Base-by-base conservation (phyloP, 2,797 vertebrate species). In the Babyrousa celebensis region DNA sequence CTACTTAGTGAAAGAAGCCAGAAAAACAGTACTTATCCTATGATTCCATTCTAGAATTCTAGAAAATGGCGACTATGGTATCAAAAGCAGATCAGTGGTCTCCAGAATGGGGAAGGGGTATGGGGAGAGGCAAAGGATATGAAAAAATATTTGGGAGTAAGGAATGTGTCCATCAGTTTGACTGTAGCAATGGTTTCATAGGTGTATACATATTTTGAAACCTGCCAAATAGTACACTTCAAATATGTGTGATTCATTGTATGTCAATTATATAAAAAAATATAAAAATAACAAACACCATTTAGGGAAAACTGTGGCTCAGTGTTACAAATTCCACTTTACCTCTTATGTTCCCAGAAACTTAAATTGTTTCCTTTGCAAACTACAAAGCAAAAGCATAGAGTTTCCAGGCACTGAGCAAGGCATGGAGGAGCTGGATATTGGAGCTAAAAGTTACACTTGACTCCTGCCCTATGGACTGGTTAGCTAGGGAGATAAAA, bases 51-150 rank as follows among this genome's bases (percentile, higher is more conserved):
- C 77, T 91, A 85, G 77, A 93, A 80, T 63, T 77, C 12, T 80
- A 94, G 62, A 52, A 83, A 90, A 94, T 94, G 21, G 29, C 78
- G 67, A 48, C 68, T 43, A 6, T 48, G 27, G 10, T 71, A 8
- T 77, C 40, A 82, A 90, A 90, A 93, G n/a, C 48, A 89, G 29
- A 71, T 84, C 20, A 63, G 32, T 93, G 60, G 20, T 78, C 96
- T 94, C 52, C 16, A 54, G 29, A 52, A 40, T 74, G 71, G 52
- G 68, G n/a, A 72, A 90, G 32, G n/a, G 17, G 17, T 92, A 9
- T 9, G 36, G 9, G 10, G 56, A 77, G 17, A 85, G 68, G 32
- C 23, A 85, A 16, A 94, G 48, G 52, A 84, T 56, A 36, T 48
- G 21, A 52, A 17, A 92, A 90, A 84, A 83, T 23, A 82, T 67